Base-by-base conservation (phyloP, 64 coral and sea anemone species). In the Dendrophyllia cribrosa region DNA sequence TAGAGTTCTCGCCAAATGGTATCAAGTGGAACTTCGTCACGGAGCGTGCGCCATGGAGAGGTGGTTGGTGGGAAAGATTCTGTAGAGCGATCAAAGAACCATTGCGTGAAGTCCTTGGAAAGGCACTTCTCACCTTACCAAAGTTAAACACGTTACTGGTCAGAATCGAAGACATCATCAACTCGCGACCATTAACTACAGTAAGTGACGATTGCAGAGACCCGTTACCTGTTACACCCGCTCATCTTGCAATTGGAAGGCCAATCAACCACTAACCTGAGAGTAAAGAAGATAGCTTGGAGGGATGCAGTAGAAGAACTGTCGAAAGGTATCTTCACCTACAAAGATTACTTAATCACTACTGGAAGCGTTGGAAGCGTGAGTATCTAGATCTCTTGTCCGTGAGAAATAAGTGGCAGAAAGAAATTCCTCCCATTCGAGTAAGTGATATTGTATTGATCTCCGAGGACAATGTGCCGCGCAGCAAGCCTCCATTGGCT, bases 361-460 rank as follows among this genome's bases (percentile, higher is more conserved):
- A 79, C 45, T 90, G 88, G 88, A 73, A 44, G 21, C 88, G 75
- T 81, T 81, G 65, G 88, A 16, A 80, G 46, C 76, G 78, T 72
- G 75, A 90, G 53, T 90, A 81, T 23, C 43, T 90, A 6, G 61
- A 79, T 71, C 59, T 49, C 13, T 49, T 90, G n/a, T 51, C 70
- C 72, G 65, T 90, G 9, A 78, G 91, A 63, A 58, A 73, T 13
- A 92, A 78, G 25, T 92, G 90, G 90, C 49, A 26, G 4, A 66
- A 56, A 48, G 70, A 86, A 86, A 26, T 76, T 24, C 43, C 72
- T 26, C 70, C 90, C 44, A n/a, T 86, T n/a, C 58, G 55, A 25
- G 66, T 70, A 64, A 77, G 90, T 86, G 90, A 86, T 85, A 75
- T 91, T 50, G 91, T 79, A 14, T 22, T 93, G 59, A 76, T 93